These are phyloP conservation scores for Pterocles gutturalis DNA, from an alignment of 2,113 vertebrate species.

Conservation along the genomic window DNA sequence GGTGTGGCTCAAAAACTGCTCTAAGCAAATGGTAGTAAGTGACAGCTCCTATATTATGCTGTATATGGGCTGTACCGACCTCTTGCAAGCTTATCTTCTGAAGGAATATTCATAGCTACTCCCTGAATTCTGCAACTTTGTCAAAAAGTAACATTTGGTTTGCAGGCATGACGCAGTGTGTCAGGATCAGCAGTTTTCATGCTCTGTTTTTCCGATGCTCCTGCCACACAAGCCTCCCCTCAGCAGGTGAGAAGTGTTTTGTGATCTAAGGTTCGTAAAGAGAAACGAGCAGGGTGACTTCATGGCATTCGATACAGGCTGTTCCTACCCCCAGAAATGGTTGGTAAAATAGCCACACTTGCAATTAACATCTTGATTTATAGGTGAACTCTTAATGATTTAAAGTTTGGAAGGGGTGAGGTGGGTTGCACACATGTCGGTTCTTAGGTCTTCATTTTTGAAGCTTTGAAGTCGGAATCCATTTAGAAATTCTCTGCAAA, in stretches of 20 bases:
- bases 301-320: background rate
- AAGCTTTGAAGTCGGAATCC: conserved; percentile 6
- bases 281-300: conserved; percentile 34
- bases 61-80: background rate
- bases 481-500: conserved; percentile 28
- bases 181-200: conserved; percentile 22
- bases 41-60: background rate
- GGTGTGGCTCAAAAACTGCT: background rate
- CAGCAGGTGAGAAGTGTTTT: conserved; percentile 22
- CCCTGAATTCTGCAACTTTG: background rate
- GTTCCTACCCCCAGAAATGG: background rate
- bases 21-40: background rate
- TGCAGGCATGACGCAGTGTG: background rate
- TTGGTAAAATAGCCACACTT: background rate
- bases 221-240: background rate
- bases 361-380: background rate
- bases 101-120: background rate
- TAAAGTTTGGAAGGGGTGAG: background rate
- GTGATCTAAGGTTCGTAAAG: conserved; percentile 30
- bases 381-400: background rate
- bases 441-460: background rate
- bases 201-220: background rate
- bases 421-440: background rate
- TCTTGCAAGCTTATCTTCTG: background rate
- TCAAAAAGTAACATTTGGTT: background rate